These are phyloP conservation scores for Tiliacea aurago DNA, from an alignment of 2,888 invertebrate genomes.

Conservation along the genomic window DNA sequence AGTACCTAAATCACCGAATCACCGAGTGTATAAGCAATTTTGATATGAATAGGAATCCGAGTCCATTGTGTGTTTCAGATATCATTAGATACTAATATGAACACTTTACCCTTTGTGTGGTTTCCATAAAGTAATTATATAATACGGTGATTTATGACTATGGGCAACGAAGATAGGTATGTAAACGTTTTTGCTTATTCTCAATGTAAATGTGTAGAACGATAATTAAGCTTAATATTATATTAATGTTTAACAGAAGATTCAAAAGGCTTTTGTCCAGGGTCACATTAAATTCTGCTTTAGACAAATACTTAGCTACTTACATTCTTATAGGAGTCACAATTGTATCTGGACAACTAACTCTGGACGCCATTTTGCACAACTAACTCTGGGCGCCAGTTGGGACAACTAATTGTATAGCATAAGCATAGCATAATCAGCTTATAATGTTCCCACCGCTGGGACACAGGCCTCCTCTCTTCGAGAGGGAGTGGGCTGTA, in stretches of 20 bases:
- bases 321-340: conserved; percentile 1
- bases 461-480: too few relatives aligned
- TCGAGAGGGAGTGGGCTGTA: too few relatives aligned
- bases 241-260: conserved; percentile 16
- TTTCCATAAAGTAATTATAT: conserved; percentile 17
- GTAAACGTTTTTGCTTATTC: conserved; percentile 36
- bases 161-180: conserved; percentile 23
- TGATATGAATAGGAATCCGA: conserved; percentile 12
- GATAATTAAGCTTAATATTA: conserved; percentile 19
- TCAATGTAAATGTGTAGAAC: neutral
- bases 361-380: conserved; percentile 10
- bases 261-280: conserved; percentile 13
- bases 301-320: neutral
- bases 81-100: conserved; percentile 32
- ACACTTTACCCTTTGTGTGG: conserved; percentile 35
- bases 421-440: too few relatives aligned
- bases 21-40: conserved; percentile 4
- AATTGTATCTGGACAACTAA: neutral
- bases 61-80: conserved; percentile 18
- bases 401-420: neutral
- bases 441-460: too few relatives aligned
- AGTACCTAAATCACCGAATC: neutral
- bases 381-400: neutral
- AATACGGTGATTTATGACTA: conserved; percentile 43
- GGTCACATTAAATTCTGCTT: conserved; percentile 28